A percentile compares a stretch with the other conserved stretches of the same genome.
Evolutionary conservation across 1,140 invertebrate genomes (phyloP).

Genomic region (Cydia fagiglandana): DNA sequence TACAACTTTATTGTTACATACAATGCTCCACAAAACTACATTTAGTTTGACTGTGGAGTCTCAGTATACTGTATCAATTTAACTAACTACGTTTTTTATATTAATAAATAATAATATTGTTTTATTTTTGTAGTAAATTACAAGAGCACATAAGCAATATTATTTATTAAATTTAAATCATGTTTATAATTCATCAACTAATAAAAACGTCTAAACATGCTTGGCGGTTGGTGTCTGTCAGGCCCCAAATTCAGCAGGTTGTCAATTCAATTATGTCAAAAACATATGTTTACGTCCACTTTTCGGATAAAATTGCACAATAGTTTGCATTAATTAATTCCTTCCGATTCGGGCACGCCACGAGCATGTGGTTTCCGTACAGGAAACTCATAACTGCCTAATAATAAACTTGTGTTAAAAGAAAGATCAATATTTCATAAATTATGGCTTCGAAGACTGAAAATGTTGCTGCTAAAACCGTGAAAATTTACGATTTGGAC

Average conservation of each 20-base stretch:
- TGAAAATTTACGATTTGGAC: slow-evolving; percentile 80
- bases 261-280: slow-evolving; percentile 17
- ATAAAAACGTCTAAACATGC: neutral
- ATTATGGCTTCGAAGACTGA: slow-evolving; percentile 59
- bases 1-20: too few species aligned
- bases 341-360: neutral
- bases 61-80: too few species aligned
- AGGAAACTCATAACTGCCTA: neutral
- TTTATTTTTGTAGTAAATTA: too few species aligned
- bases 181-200: too few species aligned
- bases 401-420: neutral
- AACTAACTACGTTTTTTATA: too few species aligned
- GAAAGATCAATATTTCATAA: neutral
- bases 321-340: slow-evolving; percentile 33
- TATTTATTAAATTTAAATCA: too few species aligned
- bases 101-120: too few species aligned
- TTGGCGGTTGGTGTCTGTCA: too few species aligned
- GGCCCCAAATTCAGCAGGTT: neutral
- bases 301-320: slow-evolving; percentile 34
- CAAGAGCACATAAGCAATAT: too few species aligned
- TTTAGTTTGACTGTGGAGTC: too few species aligned
- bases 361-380: slow-evolving; percentile 5
- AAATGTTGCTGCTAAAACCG: slow-evolving; percentile 59
- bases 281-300: slow-evolving; percentile 23
- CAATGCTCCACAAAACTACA: too few species aligned